A percentile compares a stretch with the other conserved stretches of the same genome.
Evolutionary conservation across 2,797 vertebrate genomes (phyloP).

Genomic region (Artibeus lituratus): DNA sequence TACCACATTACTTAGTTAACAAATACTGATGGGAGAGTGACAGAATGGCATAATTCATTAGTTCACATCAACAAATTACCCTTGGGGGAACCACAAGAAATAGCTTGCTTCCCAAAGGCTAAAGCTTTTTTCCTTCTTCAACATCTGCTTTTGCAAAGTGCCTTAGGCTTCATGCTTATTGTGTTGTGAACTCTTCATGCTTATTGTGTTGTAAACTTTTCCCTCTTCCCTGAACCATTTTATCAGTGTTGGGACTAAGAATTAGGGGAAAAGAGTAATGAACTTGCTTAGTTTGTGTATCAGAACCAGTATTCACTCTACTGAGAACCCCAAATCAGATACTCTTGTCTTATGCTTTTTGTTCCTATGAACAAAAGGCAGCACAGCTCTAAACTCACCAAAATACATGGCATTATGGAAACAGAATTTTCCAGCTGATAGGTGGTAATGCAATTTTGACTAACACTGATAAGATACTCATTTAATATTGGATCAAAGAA

Average conservation of each 20-base stretch:
- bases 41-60: not conserved
- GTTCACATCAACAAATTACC: not conserved
- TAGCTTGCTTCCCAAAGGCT: rapidly evolving
- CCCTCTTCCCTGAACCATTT: not conserved
- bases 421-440: not conserved
- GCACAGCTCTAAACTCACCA: not conserved
- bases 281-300: not conserved
- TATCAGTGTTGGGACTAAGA: not conserved
- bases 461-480: not conserved
- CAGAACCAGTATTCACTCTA: not conserved
- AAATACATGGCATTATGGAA: not conserved
- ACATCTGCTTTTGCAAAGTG: not conserved
- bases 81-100: not conserved
- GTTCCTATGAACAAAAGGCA: not conserved
- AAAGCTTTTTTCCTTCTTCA: not conserved
- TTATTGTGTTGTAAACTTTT: not conserved
- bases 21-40: not conserved
- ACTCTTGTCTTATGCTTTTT: not conserved
- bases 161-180: not conserved
- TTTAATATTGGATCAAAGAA: not conserved
- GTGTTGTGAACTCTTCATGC: not conserved
- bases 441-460: not conserved
- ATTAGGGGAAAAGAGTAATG: not conserved
- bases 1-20: not conserved
- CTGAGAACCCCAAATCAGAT: not conserved